A percentile compares a stretch with the other conserved stretches of the same genome.
phyloP scores from a whole-genome alignment of 2,888 invertebrate species.

The Stegana nigrithorax region DNA sequence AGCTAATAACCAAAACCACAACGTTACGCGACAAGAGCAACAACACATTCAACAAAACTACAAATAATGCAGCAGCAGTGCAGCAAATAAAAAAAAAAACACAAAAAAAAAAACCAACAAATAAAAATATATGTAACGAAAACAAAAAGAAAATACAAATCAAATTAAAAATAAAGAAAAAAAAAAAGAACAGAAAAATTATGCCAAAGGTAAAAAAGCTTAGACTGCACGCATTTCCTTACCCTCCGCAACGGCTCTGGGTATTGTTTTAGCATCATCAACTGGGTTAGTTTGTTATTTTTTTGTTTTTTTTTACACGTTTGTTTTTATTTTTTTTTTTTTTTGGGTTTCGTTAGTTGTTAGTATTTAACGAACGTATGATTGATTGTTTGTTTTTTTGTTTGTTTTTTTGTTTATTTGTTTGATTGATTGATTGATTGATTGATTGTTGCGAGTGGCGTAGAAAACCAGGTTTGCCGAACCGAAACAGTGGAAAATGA shows the following conservation, averaged over 20 bases:
- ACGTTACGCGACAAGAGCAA: neutral
- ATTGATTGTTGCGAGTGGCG: constrained; percentile 9
- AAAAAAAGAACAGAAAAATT: neutral
- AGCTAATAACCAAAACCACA: neutral
- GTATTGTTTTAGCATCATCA: constrained; percentile 56
- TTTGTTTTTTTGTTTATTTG: constrained; percentile 24
- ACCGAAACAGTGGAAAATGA: constrained; percentile 2
- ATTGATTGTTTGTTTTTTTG: constrained; percentile 9
- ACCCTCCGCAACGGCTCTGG: constrained; percentile 55
- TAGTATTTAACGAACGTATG: too few species aligned
- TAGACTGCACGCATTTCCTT: constrained; percentile 41
- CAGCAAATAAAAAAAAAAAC: constrained; percentile 14
- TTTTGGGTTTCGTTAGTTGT: constrained; percentile 14
- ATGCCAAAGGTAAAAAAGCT: neutral
- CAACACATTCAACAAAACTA: neutral
- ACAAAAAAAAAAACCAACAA: constrained; percentile 25
- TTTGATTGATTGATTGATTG: constrained; percentile 3
- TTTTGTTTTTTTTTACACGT: constrained; percentile 6
- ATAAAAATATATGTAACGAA: constrained; percentile 4
- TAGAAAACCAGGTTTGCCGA: neutral
- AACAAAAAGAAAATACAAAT: constrained; percentile 1
- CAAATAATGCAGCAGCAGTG: neutral
- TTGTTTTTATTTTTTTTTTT: constrained; percentile 10
- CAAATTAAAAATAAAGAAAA: neutral
- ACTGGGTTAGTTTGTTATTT: constrained; percentile 35